Conservation (phyloP, 2,113 vertebrate species). For the Ptilorrhoa leucosticta region DNA sequence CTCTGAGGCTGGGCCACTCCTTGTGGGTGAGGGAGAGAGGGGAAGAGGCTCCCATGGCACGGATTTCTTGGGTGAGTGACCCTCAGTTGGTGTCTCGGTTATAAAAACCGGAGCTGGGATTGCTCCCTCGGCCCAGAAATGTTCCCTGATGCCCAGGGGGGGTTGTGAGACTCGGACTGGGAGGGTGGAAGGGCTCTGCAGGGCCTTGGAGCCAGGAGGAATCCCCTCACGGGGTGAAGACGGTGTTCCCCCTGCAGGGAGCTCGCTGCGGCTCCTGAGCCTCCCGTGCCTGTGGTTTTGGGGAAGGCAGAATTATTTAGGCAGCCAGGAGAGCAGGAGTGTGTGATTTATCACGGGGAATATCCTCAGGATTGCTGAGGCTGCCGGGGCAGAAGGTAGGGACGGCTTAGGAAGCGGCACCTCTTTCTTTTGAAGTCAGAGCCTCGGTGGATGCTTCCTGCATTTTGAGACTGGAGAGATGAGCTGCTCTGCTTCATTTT, state of each 20-base stretch:
- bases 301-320: background rate
- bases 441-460: background rate
- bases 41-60: background rate
- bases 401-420: background rate
- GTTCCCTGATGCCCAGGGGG: too few species aligned
- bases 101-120: background rate
- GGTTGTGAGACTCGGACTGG: background rate
- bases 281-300: background rate
- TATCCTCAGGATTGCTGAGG: background rate
- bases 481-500: background rate
- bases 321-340: background rate
- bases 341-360: background rate
- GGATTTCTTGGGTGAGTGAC: background rate
- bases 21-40: too few species aligned
- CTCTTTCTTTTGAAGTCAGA: conserved; percentile 17
- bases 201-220: background rate
- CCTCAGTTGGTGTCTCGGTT: accelerated
- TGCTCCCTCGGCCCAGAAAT: background rate
- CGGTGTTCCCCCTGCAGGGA: background rate
- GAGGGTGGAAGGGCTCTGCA: too few species aligned
- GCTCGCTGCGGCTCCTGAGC: background rate
- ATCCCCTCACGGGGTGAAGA: background rate
- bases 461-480: background rate
- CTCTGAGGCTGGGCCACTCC: background rate
- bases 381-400: background rate